phyloP scores from a whole-genome alignment of 2,888 invertebrate genomes.

The Stenodera caucasica region DNA sequence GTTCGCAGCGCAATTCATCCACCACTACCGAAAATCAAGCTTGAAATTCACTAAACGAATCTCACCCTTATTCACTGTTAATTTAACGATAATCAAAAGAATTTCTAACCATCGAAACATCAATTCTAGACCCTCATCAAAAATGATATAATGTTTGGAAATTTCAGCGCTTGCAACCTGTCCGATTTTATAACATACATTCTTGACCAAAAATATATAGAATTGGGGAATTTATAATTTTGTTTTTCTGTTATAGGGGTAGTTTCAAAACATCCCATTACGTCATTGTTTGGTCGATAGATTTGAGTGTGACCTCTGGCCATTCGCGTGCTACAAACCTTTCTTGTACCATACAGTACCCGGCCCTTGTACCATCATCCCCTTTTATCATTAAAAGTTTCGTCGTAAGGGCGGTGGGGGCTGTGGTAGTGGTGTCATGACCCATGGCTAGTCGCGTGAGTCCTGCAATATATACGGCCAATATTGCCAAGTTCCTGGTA shows the following conservation, averaged over 20 bases:
- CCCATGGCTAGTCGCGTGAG: conserved; percentile 56
- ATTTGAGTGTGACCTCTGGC: conserved; percentile 53
- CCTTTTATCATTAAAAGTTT: too few relatives aligned
- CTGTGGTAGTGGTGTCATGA: conserved; percentile 42
- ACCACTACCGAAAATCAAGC: conserved; percentile 31
- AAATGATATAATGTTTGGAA: conserved; percentile 47
- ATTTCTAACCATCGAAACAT: conserved; percentile 48
- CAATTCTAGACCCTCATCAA: conserved; percentile 55
- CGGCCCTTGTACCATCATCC: conserved; percentile 30
- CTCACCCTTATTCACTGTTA: conserved; percentile 21
- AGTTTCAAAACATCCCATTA: conserved; percentile 10
- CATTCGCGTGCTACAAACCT: conserved; percentile 52
- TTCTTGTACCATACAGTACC: conserved; percentile 48
- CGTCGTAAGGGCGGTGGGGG: too few relatives aligned
- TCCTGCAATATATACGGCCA: conserved; percentile 38
- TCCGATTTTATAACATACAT: conserved; percentile 37
- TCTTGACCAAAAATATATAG: too few relatives aligned
- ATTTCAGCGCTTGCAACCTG: conserved; percentile 48
- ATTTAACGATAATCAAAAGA: conserved; percentile 28
- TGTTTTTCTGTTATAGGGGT: too few relatives aligned
- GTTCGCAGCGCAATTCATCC: conserved; percentile 33
- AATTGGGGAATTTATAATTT: too few relatives aligned
- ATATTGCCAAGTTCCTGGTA: conserved; percentile 44
- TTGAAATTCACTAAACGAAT: conserved; percentile 34
- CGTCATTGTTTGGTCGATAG: conserved; percentile 51